Base-by-base conservation (phyloP, 2,888 invertebrate genomes). In the Dendrolimus houi region DNA sequence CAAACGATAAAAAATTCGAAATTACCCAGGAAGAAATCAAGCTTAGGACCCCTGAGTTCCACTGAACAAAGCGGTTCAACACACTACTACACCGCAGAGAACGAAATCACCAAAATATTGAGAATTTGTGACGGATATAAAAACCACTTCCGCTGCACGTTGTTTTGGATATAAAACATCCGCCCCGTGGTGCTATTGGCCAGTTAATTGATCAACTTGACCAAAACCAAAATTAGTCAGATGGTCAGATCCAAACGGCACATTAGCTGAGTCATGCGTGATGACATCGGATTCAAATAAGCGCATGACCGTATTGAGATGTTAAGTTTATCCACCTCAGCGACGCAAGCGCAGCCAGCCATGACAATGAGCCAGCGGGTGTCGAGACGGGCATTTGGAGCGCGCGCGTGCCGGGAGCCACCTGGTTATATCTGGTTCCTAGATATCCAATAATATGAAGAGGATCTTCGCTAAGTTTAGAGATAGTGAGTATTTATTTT, bases 311-410 rank as follows among this genome's bases (percentile, higher is more conserved):
- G 62, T 60, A 64, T 63, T 63, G 57, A 64, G 63, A 69, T 66
- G 64, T 63, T 64, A 72, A 83, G 86, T 84, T 83, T 79, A 83
- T 75, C 77, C 76, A 84, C 85, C 83, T 76, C 81, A 72, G 79
- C 67, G 79, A 77, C 74, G 65, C 77, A 68, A 69, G 71, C 66
- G 72, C 71, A 71, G 62, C 82, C 75, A 67, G 67, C 71, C 84
- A 80, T 81, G 81, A 80, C 83, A 75, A 64, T 60, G 65, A 61
- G 59, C 61, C 64, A 66, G 59, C 60, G 61, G 64, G 61, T 57
- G 67, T 67, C 58, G 65, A 59, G 60, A 58, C 62, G 62, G 67
- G 75, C 86, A 85, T 82, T 85, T 72, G 77, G 65, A 68, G 63
- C 59, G 71, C 70, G 72, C 86, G 81, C 83, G 85, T 83, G 83